A percentile compares a stretch with the other conserved stretches of the same genome.
phyloP scores from a whole-genome alignment of 2,888 invertebrate species.

The Mythimna vitellina region DNA sequence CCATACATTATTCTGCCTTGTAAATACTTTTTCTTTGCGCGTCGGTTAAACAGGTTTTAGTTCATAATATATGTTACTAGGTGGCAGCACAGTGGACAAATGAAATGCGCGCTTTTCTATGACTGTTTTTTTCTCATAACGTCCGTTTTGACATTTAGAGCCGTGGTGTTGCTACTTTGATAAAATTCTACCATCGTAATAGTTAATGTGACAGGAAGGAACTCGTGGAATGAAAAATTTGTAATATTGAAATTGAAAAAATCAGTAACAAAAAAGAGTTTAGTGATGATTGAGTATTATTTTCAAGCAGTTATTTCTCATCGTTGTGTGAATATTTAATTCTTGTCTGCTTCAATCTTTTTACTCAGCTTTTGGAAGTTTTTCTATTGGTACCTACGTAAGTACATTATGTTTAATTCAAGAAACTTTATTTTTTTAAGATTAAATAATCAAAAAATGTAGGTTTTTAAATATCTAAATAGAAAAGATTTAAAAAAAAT shows the following conservation, averaged over 20 bases:
- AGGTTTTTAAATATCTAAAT: not conserved
- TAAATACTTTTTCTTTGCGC: not conserved
- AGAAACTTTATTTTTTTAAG: not conserved
- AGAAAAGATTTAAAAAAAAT: not conserved
- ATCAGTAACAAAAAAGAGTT: not conserved
- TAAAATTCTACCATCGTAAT: constrained; percentile 56
- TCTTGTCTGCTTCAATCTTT: not conserved
- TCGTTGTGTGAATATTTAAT: not conserved
- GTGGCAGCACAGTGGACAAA: constrained; percentile 73
- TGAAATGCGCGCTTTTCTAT: constrained; percentile 80
- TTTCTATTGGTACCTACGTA: not conserved
- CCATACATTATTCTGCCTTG: too few relatives aligned
- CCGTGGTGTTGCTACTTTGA: constrained; percentile 68
- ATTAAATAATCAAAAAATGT: not conserved
- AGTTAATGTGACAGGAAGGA: constrained; percentile 28
- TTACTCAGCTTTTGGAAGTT: not conserved
- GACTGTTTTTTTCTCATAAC: constrained; percentile 70
- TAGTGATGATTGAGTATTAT: not conserved
- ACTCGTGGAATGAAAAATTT: not conserved
- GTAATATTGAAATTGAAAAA: not conserved
- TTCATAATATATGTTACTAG: constrained; percentile 64
- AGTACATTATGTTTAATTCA: too few relatives aligned
- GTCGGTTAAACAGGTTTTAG: constrained; percentile 67
- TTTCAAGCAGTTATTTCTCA: not conserved
- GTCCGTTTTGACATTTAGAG: constrained; percentile 76